Percentiles rank a stretch among this genome's conserved stretches.
phyloP scores from a whole-genome alignment of 2,797 vertebrate genomes.

The Loriculus beryllinus region DNA sequence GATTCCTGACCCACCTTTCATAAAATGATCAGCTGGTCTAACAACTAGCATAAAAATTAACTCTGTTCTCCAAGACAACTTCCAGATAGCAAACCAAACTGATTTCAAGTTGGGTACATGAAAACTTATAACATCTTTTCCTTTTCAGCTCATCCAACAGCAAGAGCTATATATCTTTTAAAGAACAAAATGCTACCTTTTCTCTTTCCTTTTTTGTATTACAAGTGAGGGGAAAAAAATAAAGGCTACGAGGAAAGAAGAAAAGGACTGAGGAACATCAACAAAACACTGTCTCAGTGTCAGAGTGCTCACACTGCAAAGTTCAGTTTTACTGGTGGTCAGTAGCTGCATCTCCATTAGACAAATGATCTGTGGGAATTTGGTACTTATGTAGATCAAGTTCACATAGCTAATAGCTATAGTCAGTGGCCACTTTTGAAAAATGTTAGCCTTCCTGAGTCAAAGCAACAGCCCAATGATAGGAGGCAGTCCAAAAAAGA shows the following conservation, averaged over 20 bases:
- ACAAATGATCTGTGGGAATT: not conserved
- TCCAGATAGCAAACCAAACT: not conserved
- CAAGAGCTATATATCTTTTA: not conserved
- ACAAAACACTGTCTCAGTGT: not conserved
- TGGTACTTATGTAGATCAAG: not conserved
- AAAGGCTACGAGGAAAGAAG: not conserved
- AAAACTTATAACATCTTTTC: not conserved
- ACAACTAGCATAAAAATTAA: not conserved
- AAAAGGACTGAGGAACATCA: not conserved
- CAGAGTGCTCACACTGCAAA: not conserved
- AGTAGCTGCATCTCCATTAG: not conserved
- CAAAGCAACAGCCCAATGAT: not conserved
- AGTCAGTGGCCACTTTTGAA: not conserved
- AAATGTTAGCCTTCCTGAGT: not conserved
- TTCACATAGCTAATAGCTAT: not conserved
- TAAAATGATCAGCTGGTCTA: not conserved
- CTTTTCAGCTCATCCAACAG: not conserved
- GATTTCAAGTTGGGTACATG: not conserved
- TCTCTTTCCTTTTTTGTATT: not conserved
- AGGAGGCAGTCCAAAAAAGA: not conserved
- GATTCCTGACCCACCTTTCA: not conserved
- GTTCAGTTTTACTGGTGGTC: not conserved
- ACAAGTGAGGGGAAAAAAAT: not conserved
- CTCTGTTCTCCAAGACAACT: not conserved
- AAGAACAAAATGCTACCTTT: not conserved